phyloP scores from a whole-genome alignment of 2,113 vertebrate species.

The Chaetodon auriga region DNA sequence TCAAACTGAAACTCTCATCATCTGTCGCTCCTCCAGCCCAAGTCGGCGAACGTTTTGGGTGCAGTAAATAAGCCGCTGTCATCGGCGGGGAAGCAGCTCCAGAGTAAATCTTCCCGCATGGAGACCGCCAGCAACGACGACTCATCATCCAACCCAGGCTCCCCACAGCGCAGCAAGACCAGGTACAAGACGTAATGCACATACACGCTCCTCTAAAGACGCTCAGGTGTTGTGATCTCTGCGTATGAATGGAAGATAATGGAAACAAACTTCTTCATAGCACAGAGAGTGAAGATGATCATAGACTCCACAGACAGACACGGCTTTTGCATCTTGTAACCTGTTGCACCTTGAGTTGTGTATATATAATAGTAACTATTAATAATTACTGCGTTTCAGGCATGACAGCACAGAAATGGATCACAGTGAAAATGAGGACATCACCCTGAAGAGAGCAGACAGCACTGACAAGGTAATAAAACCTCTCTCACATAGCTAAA shows the following conservation, averaged over 20 bases:
- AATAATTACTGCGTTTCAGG: constrained; percentile 72
- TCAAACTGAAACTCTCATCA: not conserved
- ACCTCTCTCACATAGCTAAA: not conserved
- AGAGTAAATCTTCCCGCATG: constrained; percentile 97
- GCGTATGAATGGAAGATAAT: no score
- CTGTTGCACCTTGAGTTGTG: not conserved
- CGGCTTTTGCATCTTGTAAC: not conserved
- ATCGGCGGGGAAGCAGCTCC: constrained; percentile 95
- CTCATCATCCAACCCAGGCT: constrained; percentile 95
- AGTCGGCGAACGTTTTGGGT: constrained; percentile 96
- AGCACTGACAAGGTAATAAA: constrained; percentile 77
- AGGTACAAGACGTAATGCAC: constrained; percentile 77
- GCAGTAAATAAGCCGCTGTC: constrained; percentile 98
- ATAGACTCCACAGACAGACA: not conserved
- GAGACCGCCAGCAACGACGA: constrained; percentile 98
- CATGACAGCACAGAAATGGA: constrained; percentile 94
- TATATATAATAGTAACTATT: not conserved
- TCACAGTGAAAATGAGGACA: constrained; percentile 98
- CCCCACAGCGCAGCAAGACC: constrained; percentile 95
- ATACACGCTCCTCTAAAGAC: not conserved
- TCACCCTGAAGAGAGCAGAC: constrained; percentile 86
- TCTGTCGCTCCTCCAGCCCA: constrained; percentile 86
- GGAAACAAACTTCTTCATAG: not conserved
- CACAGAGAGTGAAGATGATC: not conserved
- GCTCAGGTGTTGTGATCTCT: not conserved